Evolutionary conservation across 1,140 invertebrate species (phyloP), one percentile per base, ranked within the genome.

Genomic region (Drosophila oshimai): DNA sequence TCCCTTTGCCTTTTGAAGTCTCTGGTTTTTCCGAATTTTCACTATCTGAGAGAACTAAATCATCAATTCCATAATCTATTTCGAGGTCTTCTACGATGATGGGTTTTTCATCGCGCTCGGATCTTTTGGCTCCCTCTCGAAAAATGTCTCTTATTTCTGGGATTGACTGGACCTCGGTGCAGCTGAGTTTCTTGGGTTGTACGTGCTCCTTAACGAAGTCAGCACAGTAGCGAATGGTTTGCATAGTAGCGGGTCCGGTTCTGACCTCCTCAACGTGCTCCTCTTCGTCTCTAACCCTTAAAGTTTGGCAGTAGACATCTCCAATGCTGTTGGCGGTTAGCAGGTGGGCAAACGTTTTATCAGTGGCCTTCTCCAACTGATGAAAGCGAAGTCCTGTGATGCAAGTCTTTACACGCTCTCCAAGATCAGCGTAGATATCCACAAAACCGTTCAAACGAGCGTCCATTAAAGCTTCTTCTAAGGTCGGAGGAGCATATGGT

Each of bases 281-380:
- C 13, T 33, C 28, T 1, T 69, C 54, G 0, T 76, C 62, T 1
- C 81, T 57, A 6, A 46, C 9, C 0, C 58, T 76, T 1, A 87
- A 6, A 5, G 73, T 44, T 42, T 81, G 81, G 2, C 67, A 64
- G 42, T 36, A 74, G 0, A 87, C 24, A 39, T 87, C 81, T 0
- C 81, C 81, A 4, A 87, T 18, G 12, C 72, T 76, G 20, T 54
- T 87, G 4, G 58, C 34, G 0, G 60, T 87, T 0, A 87, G 12
- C 3, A 87, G 42, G 10, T 87, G 62, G n/a, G 81, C 76, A 39
- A 81, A 87, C 4, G 73, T 58, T 4, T 37, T 15, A 20, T 87
- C 76, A 7, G 17, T 61, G 10, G 51, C 13, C 1, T 55, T 39
- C 4, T 74, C 39, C 36, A 87, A 10, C 0, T 20, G 18, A n/a